Evolutionary conservation across 1,140 invertebrate species (phyloP), one percentile per base, ranked within the genome.

Genomic region (Papilio polyxenes): DNA sequence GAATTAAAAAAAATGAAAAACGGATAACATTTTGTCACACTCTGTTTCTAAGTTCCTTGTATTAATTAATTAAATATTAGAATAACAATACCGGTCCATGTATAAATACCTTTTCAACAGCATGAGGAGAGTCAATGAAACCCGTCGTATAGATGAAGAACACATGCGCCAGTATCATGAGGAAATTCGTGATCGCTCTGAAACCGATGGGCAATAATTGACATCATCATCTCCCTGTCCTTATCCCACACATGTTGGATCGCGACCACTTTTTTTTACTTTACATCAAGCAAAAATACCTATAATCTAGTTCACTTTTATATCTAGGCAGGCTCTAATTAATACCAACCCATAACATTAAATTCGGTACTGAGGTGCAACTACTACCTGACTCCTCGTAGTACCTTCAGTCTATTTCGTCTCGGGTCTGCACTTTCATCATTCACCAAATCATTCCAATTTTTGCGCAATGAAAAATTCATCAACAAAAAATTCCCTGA

Each of bases 391-490:
- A 83, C 15, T 15, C 59, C 79, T 53, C 75, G 79, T 17, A 83
- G 15, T 56, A 75, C 82, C 37, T 78, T 20, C 10, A 83, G 62
- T 53, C 15, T 77, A 17, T 69, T 23, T 3, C 11, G 23, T 78
- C 31, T 69, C 17, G 80, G 48, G 49, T 80, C 62, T 10, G 37
- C 15, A 31, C 10, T 13, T 59, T 83, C 37, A 1, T 44, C 7
- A 31, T 49, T 74, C 15, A 65, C 53, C 17, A 83, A 78, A 53
- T 72, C 49, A 2, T 62, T 81, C 82, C 82, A 83, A 44, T 83
- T 83, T 40, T 65, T 75, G 49, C 74, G 80, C 40, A 83, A 53
- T 15, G 82, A 83, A n/a, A 83, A 83, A 69, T 53, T 76, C 11
- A 75, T 13, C 15, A 83, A 49, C 13, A 80, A 9, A n/a, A 40